Percentiles rank a stretch among this genome's conserved stretches.
Conservation (phyloP, 2,888 invertebrate genomes). For the Ferrisia virgata region DNA sequence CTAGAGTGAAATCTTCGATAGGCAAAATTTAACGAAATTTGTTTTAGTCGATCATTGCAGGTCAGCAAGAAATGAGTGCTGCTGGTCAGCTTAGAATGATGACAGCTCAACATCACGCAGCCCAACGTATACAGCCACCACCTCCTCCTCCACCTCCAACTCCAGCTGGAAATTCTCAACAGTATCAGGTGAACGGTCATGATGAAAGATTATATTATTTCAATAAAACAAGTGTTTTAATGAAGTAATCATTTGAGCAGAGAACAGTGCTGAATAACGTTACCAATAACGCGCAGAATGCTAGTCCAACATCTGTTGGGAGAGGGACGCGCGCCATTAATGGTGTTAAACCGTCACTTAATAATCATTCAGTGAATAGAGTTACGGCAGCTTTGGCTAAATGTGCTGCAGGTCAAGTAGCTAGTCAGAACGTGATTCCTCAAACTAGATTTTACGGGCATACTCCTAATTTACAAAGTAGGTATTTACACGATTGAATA, state of each 20-base stretch:
- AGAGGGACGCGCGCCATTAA: conserved; percentile 40
- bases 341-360: conserved; percentile 37
- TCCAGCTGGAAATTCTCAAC: conserved; percentile 32
- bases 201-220: neutral
- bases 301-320: conserved; percentile 43
- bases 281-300: conserved; percentile 47
- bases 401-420: conserved; percentile 52
- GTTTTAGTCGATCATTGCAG: conserved; percentile 43
- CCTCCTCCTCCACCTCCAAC: conserved; percentile 46
- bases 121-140: conserved; percentile 55
- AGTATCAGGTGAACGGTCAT: conserved; percentile 46
- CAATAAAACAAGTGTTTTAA: neutral
- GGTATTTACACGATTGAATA: conserved; percentile 25
- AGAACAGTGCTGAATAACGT: conserved; percentile 50
- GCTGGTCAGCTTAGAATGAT: conserved; percentile 64
- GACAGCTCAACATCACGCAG: conserved; percentile 77
- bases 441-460: conserved; percentile 86
- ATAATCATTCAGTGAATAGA: conserved; percentile 50
- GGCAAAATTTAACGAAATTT: neutral
- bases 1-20: neutral
- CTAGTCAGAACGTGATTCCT: conserved; percentile 59
- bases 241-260: conserved; percentile 43
- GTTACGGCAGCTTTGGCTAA: conserved; percentile 51
- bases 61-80: conserved; percentile 54
- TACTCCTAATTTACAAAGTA: conserved; percentile 80